Evolutionary conservation across 2,888 invertebrate species (phyloP), one percentile per base, ranked within the genome.

Genomic region (Drosophila borealis): DNA sequence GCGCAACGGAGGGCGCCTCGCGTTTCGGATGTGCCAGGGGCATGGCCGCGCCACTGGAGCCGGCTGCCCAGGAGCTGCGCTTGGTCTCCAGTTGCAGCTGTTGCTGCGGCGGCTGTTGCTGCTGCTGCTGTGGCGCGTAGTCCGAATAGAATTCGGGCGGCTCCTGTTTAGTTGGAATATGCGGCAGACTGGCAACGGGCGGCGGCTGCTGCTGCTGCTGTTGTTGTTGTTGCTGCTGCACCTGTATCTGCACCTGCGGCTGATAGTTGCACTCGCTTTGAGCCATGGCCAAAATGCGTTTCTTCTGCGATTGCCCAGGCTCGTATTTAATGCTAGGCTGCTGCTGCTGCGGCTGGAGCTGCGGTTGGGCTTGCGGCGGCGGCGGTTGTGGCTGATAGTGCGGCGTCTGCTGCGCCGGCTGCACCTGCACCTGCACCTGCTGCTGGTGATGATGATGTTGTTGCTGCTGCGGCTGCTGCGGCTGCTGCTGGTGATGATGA

Each of bases 261-360:
- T 95, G 94, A 89, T 94, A 92, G 92, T 94, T 94, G 87, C 95
- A 95, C 85, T 96, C 96, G 17, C 95, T 95, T 90, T 97, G 97
- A 60, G 97, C 97, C 93, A 98, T 97, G 57, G 97, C 97, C 72
- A 98, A 93, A 57, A 98, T 93, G 33, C 97, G 94, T 92, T 98
- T 98, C 94, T 98, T 98, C 93, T 98, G 97, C 56, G 96, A 96
- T 91, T 96, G 96, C 10, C 95, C 95, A 2, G 92, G 92, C 70
- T 92, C 92, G 66, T 92, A 92, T 65, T 92, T 92, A 37, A 92
- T 91, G 74, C 81, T 91, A 6, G 92, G 79, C 59, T 86, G 90
- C 37, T 88, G 88, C 50, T 87, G 90, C 11, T 80, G 74, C n/a
- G 70, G 74, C 63, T 78, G 71, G 6, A 53, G 71, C 8, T 55